Evolutionary conservation across 2,797 vertebrate genomes (phyloP).

Genomic region (Aviceda leuphotes): DNA sequence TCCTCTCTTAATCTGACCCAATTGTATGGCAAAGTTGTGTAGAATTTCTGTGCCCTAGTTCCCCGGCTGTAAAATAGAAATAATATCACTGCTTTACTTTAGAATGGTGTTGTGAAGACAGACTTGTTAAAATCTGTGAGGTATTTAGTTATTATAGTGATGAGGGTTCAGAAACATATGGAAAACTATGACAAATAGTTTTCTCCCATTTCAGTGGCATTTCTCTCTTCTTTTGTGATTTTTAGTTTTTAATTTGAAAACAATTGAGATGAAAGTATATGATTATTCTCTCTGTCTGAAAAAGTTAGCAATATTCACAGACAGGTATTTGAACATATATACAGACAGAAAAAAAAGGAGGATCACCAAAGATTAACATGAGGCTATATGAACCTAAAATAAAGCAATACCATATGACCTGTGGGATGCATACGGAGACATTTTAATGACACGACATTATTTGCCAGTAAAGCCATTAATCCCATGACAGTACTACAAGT

Average conservation of each 20-base stretch:
- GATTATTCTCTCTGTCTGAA: background rate
- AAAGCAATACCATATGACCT: background rate
- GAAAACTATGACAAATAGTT: background rate
- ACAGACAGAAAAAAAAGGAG: background rate
- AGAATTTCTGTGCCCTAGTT: background rate
- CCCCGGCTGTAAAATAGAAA: background rate
- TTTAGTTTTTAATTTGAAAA: background rate
- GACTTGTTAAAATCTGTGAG: rapidly evolving
- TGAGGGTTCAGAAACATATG: background rate
- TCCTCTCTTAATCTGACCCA: background rate
- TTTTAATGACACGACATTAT: background rate
- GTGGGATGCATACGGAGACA: background rate
- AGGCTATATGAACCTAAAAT: background rate
- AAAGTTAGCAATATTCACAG: background rate
- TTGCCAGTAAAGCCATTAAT: background rate
- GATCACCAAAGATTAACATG: background rate
- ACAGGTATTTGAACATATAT: background rate
- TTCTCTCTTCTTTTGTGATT: background rate
- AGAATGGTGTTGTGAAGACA: background rate
- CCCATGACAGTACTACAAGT: background rate
- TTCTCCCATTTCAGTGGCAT: background rate
- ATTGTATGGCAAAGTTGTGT: background rate
- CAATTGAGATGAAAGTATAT: background rate
- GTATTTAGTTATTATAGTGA: background rate
- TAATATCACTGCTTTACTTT: background rate